Evolutionary conservation across 2,797 vertebrate species (phyloP), one percentile per base, ranked within the genome.

Genomic region (Avahi laniger): DNA sequence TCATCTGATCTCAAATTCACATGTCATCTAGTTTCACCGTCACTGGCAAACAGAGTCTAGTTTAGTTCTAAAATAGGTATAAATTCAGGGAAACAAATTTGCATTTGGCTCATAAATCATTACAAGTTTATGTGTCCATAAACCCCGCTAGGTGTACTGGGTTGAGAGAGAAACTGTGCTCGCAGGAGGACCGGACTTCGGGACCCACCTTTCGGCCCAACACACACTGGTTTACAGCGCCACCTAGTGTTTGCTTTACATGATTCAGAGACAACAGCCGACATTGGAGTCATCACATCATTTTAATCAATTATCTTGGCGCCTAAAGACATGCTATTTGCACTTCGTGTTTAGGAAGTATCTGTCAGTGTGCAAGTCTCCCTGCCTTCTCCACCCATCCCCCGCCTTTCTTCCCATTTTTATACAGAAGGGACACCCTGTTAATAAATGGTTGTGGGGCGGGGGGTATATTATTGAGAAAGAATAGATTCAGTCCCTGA

Each of bases 171-270:
- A 0, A 33, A 43, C 30, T 20, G 7, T 26, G 8, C 12, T 14
- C 9, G 30, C 7, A 30, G 48, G 54, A 57, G 33, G 2, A 4
- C 38, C 48, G 35, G 48, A 54, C 26, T 1, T 35, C 57, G 2
- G 1, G 30, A 22, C 28, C 59, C 50, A 3, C 38, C 82, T 11
- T 5, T 43, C 28, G 28, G 7, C 81, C 28, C 20, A 35, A 35
- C 50, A 18, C 3, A n/a, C 17, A 1, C 15, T 50, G 65, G 92
- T 61, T 46, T 30, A 46, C 57, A 79, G 96, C 92, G 48, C 93
- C 80, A 94, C 59, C 92, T 94, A 63, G 89, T 35, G 96, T 87
- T 89, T 48, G 50, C 78, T 65, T 26, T n/a, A 87, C 65, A 17
- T 28, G 38, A 28, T 43, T 43, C 20, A 15, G 75, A 50, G 3